Percentiles rank a stretch among this genome's conserved stretches.
Conservation (phyloP, 1,140 invertebrate genomes). For the Scaptomyza pallida region DNA sequence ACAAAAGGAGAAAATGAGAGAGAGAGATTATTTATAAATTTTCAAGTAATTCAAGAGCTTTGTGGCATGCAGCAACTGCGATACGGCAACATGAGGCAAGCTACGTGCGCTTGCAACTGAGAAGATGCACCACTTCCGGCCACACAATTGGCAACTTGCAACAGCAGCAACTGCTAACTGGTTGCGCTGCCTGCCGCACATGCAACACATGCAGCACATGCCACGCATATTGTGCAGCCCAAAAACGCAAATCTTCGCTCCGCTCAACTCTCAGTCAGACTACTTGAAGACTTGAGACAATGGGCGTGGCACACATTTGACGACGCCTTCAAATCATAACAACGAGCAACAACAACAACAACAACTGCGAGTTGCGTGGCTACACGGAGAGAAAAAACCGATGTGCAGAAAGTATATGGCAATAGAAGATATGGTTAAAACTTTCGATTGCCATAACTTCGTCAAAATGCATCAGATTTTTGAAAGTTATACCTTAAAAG, state of each 20-base stretch:
- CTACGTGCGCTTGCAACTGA: slow-evolving; percentile 24
- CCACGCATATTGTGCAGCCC: slow-evolving; percentile 40
- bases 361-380: background rate
- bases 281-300: slow-evolving; percentile 45
- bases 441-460: no score
- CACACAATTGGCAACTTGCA: slow-evolving; percentile 33
- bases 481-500: no score
- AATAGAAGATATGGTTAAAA: no score
- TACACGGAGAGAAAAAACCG: no score
- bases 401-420: no score
- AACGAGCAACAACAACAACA: slow-evolving; percentile 24
- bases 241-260: background rate
- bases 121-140: slow-evolving; percentile 59
- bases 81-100: slow-evolving; percentile 16
- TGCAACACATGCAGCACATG: slow-evolving; percentile 56
- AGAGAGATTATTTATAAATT: slow-evolving; percentile 23
- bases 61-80: slow-evolving; percentile 9
- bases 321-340: slow-evolving; percentile 55
- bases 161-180: slow-evolving; percentile 25
- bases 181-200: slow-evolving; percentile 44
- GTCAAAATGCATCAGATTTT: no score
- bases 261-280: slow-evolving; percentile 19
- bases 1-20: slow-evolving; percentile 7
- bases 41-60: slow-evolving; percentile 31
- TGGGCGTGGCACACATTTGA: slow-evolving; percentile 55